Base-by-base conservation (phyloP, 2,888 invertebrate genomes). In the Diarsia rubi region DNA sequence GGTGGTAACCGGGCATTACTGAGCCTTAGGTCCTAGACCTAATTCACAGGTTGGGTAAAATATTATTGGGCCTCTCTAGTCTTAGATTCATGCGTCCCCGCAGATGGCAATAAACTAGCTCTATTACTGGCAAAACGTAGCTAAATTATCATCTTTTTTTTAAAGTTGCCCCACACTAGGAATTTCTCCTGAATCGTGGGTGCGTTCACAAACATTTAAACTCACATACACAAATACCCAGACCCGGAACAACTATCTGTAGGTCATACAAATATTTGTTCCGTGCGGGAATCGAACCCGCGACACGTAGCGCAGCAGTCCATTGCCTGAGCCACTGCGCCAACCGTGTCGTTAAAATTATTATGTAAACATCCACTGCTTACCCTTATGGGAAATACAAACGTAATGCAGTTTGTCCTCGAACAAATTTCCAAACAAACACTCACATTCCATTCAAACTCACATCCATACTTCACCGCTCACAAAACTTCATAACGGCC, bases 401-500 rank as follows among this genome's bases (percentile, higher is more conserved):
- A 59, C 19, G 19, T 57, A 1, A 59, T 59, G 6, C 19, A 19
- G 19, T 59, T 27, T 59, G 19, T 59, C 27, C 27, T 8, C 14
- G 21, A 21, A 24, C 3, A 37, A 49, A 45, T 49, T 16, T 44
- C 47, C 8, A 37, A 52, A 42, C 1, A 42, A 24, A 37, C 6
- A 27, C 24, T 27, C 19, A 49, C 8, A 42, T 66, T n/a, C 21
- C 11, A 45, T 69, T 57, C 0, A 54, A 67, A 71, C 24, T 21
- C 14, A 3, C n/a, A 69, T 47, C 4, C 12, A 76, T 76, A 72
- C 59, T 59, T 74, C 73, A 57, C 31, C 21, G 37, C 47, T 42
- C 21, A 64, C 37, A 68, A 64, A 70, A 67, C 59, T 79, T 44
- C n/a, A 45, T 16, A 80, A 67, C 65, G 52, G 59, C 62, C 54